phyloP scores from a whole-genome alignment of 2,113 vertebrate genomes.

The Caranx ignobilis region DNA sequence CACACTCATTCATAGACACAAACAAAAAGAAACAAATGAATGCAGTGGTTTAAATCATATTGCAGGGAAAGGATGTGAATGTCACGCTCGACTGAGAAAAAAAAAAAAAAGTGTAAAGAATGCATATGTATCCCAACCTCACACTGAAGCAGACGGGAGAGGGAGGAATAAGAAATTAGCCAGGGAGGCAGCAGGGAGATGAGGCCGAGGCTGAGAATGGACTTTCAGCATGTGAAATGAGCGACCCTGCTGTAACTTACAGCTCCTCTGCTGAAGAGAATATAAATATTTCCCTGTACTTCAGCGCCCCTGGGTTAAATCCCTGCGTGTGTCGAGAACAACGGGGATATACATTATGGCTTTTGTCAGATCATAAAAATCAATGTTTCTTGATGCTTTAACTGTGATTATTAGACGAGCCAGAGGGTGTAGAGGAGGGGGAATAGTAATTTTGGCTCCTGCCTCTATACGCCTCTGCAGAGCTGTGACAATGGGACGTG shows the following conservation, averaged over 20 bases:
- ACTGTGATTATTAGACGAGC: conserved; percentile 60
- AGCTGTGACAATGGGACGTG: conserved; percentile 59
- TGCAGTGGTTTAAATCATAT: conserved; percentile 47
- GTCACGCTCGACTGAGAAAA: conserved; percentile 25
- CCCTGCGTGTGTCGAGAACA: conserved; percentile 46
- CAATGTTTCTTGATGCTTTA: conserved; percentile 53
- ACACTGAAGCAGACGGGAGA: conserved; percentile 13
- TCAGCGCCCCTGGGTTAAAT: conserved; percentile 57
- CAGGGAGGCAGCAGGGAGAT: conserved; percentile 34
- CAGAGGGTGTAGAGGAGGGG: conserved; percentile 21
- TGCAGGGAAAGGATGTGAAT: conserved; percentile 7
- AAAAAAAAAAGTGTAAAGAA: conserved; percentile 18
- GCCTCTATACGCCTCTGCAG: conserved; percentile 25
- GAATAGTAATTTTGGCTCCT: neutral
- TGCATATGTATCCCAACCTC: conserved; percentile 36
- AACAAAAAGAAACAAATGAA: neutral
- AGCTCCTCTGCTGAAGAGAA: conserved; percentile 58
- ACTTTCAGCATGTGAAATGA: conserved; percentile 68
- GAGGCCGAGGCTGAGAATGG: conserved; percentile 29
- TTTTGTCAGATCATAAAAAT: conserved; percentile 71
- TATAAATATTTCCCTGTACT: conserved; percentile 69
- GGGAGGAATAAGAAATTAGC: conserved; percentile 32
- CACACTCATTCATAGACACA: conserved; percentile 9
- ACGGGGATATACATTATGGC: conserved; percentile 67
- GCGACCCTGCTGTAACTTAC: conserved; percentile 67